These are phyloP conservation scores for Megalurothrips usitatus DNA, from an alignment of 2,888 invertebrate genomes.

Conservation along the genomic window DNA sequence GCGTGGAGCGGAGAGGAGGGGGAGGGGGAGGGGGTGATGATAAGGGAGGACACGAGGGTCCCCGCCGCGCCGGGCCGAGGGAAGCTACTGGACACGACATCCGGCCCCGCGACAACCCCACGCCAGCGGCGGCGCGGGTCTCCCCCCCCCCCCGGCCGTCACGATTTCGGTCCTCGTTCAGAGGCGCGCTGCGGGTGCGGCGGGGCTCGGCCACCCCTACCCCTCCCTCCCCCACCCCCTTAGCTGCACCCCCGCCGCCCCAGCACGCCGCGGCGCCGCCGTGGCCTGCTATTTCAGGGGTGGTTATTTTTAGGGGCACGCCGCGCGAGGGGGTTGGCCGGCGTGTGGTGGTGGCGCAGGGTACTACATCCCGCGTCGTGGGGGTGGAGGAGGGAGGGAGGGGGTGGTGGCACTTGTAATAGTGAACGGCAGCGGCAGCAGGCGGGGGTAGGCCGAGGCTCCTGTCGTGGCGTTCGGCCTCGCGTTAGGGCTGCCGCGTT, in stretches of 20 bases:
- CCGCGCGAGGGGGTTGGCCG: not conserved
- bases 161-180: too few relatives aligned
- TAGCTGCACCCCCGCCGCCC: not conserved
- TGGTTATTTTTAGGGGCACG: conserved; percentile 21
- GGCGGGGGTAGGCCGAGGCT: too few relatives aligned
- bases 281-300: conserved; percentile 14
- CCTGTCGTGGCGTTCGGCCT: too few relatives aligned
- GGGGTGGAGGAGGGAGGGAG: too few relatives aligned
- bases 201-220: not conserved
- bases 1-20: not conserved
- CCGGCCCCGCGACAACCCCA: too few relatives aligned
- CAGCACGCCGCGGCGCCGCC: not conserved
- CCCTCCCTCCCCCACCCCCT: not conserved
- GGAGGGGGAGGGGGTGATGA: not conserved
- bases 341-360: not conserved
- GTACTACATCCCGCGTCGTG: not conserved
- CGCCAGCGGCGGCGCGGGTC: too few relatives aligned
- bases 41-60: not conserved
- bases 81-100: not conserved
- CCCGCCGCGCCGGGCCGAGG: not conserved
- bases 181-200: not conserved
- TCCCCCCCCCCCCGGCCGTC: too few relatives aligned
- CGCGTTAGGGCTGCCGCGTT: too few relatives aligned
- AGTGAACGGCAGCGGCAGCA: too few relatives aligned
- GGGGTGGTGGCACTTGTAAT: too few relatives aligned